Evolutionary conservation across 2,113 vertebrate genomes (phyloP), one percentile per base, ranked within the genome.

Genomic region (Alectura lathami): DNA sequence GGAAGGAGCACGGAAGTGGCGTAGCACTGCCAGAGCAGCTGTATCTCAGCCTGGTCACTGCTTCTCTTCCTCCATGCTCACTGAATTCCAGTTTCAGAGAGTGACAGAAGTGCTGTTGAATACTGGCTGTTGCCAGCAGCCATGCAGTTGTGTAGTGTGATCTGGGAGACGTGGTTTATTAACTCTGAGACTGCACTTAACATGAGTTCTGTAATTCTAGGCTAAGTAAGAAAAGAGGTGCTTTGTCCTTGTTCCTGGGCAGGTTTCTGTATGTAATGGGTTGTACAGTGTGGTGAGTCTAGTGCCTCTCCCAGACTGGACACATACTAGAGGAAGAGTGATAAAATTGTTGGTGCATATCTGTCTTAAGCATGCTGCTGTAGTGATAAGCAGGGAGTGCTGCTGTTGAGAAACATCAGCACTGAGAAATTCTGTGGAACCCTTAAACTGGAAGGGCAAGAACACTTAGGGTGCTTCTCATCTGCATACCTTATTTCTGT

Each of bases 1-100:
- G 38, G 26, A 27, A 34, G 32, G 36, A 27, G 62, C 34, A 24
- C 2, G 29, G 57, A n/a, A 72, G 47, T 69, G 45, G 8, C 56
- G 42, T 15, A 88, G 63, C 48, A 16, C 27, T 92, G 48, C 63
- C 48, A 86, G 63, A 69, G 60, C 9, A 86, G 57, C 72, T 91
- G 63, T 60, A 11, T 4, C 3, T 57, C 43, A 56, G 32, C 22
- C 34, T 36, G 9, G 45, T 76, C 8, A 29, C 48, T 76, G 12
- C 50, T 81, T 10, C 13, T 77, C 22, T 88, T 62, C 60, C 32
- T 84, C 73, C 0, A 0, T 57, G 29, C 54, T 81, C 9, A 36
- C 69, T 50, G n/a, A 69, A 51, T 64, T 83, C 57, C 13, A 53
- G 14, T 67, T 72, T 32, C 36, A 81, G 40, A 77, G n/a, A 16